Evolutionary conservation across 1,140 invertebrate species (phyloP).

Genomic region (Subanguina moxae): DNA sequence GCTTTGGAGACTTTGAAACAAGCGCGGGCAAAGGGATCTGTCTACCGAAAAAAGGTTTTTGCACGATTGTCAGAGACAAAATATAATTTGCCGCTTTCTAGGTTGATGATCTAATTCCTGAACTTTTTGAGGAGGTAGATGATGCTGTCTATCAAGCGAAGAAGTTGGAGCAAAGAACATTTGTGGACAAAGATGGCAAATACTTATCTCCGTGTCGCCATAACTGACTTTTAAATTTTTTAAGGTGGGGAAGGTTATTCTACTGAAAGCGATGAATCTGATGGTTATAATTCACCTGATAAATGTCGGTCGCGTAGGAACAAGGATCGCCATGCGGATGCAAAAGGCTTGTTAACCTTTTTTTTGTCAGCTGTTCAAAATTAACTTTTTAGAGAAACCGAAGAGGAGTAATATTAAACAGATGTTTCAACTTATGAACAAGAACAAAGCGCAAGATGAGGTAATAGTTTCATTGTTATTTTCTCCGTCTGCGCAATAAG

Average conservation of each 20-base stretch:
- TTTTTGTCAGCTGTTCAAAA: too few relatives aligned
- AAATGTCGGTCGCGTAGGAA: not conserved
- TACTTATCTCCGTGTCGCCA: too few relatives aligned
- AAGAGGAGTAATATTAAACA: constrained; percentile 30
- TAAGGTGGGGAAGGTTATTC: not conserved
- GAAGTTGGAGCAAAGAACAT: constrained; percentile 14
- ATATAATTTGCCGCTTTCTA: constrained; percentile 6
- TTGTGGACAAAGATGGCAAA: constrained; percentile 39
- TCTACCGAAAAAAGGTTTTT: constrained; percentile 10
- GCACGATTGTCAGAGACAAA: not conserved
- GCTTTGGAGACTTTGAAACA: constrained; percentile 23
- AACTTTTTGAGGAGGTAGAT: constrained; percentile 41
- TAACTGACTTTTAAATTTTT: constrained; percentile 16
- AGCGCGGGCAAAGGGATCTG: constrained; percentile 11
- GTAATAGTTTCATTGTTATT: constrained; percentile 9
- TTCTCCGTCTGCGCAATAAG: not conserved
- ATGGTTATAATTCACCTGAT: not conserved
- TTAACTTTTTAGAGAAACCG: constrained; percentile 19
- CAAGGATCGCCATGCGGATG: not conserved
- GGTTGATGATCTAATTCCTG: constrained; percentile 37
- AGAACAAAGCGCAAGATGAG: constrained; percentile 25
- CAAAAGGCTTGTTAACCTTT: not conserved
- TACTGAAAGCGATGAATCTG: not conserved
- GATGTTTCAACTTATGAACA: constrained; percentile 22
- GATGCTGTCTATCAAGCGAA: constrained; percentile 36